These are phyloP conservation scores for Xerus inauris DNA, from an alignment of 2,113 vertebrate genomes.

Conservation along the genomic window DNA sequence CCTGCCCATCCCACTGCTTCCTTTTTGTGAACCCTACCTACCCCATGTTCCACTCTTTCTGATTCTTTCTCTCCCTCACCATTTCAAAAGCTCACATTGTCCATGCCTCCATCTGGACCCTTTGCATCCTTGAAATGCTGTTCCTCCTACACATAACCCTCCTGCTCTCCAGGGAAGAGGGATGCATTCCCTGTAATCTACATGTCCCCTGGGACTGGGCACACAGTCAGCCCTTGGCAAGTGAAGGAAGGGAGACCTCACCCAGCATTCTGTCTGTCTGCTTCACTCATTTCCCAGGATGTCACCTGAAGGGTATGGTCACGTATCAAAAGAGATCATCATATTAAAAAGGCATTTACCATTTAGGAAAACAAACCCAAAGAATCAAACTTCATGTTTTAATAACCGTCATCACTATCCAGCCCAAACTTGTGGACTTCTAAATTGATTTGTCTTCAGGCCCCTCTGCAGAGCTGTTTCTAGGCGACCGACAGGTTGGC, in stretches of 20 bases:
- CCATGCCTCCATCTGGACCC: background rate
- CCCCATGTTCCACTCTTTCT: background rate
- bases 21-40: background rate
- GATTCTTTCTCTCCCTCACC: background rate
- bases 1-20: background rate
- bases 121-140: background rate
- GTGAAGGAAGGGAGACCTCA: background rate
- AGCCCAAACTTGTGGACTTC: conserved; percentile 78
- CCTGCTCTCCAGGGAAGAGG: background rate
- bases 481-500: conserved; percentile 81
- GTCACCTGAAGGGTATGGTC: conserved; percentile 12
- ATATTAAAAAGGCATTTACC: background rate
- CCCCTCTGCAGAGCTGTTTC: conserved; percentile 82
- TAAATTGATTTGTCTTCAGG: conserved; percentile 84
- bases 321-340: conserved; percentile 60
- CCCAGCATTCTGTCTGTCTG: background rate
- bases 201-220: background rate
- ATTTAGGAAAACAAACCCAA: conserved; percentile 39
- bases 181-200: background rate
- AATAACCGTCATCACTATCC: conserved; percentile 72
- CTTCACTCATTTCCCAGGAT: background rate
- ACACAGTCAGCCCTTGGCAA: background rate
- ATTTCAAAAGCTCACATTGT: background rate
- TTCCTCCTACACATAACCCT: background rate
- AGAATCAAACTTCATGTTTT: conserved; percentile 59